Evolutionary conservation across 2,113 vertebrate species (phyloP).

Genomic region (Takifugu flavidus): DNA sequence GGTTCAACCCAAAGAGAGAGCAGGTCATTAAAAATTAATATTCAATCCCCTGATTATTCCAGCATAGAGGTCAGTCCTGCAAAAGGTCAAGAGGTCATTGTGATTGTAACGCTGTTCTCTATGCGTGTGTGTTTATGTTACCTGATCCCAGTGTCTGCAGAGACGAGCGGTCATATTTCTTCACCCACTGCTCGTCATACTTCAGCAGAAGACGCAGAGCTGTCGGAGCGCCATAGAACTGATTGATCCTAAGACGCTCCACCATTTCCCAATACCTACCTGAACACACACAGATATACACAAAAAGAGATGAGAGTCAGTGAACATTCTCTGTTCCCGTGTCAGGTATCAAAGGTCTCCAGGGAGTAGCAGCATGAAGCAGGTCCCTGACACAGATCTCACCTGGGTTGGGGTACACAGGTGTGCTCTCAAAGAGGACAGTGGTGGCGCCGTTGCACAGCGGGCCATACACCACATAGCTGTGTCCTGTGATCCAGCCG

Average conservation of each 20-base stretch:
- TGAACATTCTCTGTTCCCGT: too few species aligned
- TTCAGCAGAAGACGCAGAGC: conserved; percentile 87
- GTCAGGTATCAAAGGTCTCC: too few species aligned
- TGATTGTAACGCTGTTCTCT: too few species aligned
- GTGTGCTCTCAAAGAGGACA: conserved; percentile 92
- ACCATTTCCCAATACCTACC: conserved; percentile 93
- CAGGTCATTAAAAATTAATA: too few species aligned
- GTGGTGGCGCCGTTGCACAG: conserved; percentile 89
- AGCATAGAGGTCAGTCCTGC: too few species aligned
- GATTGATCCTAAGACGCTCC: conserved; percentile 84
- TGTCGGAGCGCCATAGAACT: conserved; percentile 90
- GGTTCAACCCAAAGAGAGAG: background rate
- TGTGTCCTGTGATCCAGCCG: conserved; percentile 95
- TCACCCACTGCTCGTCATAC: conserved; percentile 85
- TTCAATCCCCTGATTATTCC: too few species aligned
- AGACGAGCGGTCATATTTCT: conserved; percentile 87
- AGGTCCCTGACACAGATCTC: conserved; percentile 27
- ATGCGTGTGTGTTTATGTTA: conserved; percentile 33
- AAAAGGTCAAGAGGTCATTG: too few species aligned
- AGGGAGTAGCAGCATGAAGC: too few species aligned
- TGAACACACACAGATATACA: conserved; percentile 52
- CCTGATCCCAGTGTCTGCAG: conserved; percentile 86
- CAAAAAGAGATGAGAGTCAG: background rate
- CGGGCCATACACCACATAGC: conserved; percentile 91
- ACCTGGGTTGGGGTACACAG: conserved; percentile 90